Evolutionary conservation across 2,113 vertebrate genomes (phyloP), one percentile per base, ranked within the genome.

Genomic region (western clawed frog (Xenopus tropicalis)): DNA sequence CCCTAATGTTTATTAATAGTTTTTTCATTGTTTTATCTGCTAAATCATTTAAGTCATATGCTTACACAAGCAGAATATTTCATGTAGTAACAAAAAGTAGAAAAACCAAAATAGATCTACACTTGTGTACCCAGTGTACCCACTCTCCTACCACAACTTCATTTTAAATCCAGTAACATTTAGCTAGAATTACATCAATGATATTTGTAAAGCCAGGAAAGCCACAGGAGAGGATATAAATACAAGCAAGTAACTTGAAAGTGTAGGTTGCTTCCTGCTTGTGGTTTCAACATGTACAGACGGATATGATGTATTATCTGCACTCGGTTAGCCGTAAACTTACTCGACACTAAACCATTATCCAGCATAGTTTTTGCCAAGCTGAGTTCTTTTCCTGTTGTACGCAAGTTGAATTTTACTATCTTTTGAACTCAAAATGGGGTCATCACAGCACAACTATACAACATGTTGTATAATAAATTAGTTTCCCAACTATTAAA

Each of bases 261-360:
- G 59, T 56, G 73, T 69, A 63, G 73, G 73, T 25, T 62, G 66
- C 58, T 69, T 76, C 73, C 73, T 76, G 25, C 58, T 52, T 76
- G 73, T 76, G 73, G 73, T 76, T 69, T 76, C 42, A 22, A 62
- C 29, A 48, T 62, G 44, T 48, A 63, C 24, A 63, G 46, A 21
- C 61, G 59, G 73, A 76, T 76, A 58, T 68, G 66, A 76, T 76
- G 73, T 61, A 63, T 76, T 69, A 68, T 61, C 65, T 68, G n/a
- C 58, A 63, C 66, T 51, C 69, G 73, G 66, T 76, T 63, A 68
- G 65, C 44, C 43, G 22, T 54, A 69, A 62, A 43, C 57, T 29
- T 42, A 56, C 58, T 63, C 56, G 66, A 58, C 66, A 75, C 72
- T 23, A 61, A 69, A 37, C 72, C 65, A 76, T 69, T 69, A 76